Percentiles rank a stretch among this genome's conserved stretches.
phyloP scores from a whole-genome alignment of 2,113 vertebrate genomes.

The Lycaon pictus region DNA sequence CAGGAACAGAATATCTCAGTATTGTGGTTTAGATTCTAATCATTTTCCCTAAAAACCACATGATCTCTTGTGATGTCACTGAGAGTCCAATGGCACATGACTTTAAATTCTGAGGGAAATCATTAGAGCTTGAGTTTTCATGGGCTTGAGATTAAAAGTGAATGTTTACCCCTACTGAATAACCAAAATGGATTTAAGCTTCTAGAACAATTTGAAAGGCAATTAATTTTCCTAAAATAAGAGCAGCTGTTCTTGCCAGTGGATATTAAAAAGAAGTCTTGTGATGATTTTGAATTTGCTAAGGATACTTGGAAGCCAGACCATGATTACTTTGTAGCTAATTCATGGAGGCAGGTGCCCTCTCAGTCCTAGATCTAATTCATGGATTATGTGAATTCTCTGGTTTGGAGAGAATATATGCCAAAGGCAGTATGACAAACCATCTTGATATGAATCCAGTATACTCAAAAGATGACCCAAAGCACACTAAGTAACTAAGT shows the following conservation, averaged over 20 bases:
- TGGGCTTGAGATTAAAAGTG: neutral
- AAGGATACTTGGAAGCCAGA: constrained; percentile 60
- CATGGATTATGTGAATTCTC: constrained; percentile 34
- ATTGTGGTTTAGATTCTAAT: neutral
- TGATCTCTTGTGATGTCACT: neutral
- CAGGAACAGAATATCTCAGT: neutral
- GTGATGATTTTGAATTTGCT: constrained; percentile 70
- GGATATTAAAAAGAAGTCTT: constrained; percentile 67
- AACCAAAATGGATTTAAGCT: constrained; percentile 61
- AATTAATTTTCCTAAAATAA: constrained; percentile 79
- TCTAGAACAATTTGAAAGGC: constrained; percentile 72
- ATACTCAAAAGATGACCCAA: neutral
- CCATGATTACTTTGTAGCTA: constrained; percentile 49
- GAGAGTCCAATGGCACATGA: neutral
- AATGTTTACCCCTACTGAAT: constrained; percentile 52
- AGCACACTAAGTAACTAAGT: constrained; percentile 1
- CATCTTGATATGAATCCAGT: neutral
- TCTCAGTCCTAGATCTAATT: constrained; percentile 29
- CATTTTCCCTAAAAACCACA: neutral
- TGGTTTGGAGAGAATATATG: constrained; percentile 19
- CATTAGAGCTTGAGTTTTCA: constrained; percentile 24
- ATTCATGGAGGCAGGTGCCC: constrained; percentile 16
- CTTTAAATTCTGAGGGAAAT: constrained; percentile 37
- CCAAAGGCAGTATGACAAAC: constrained; percentile 44
- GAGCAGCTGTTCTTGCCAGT: constrained; percentile 76